phyloP scores from a whole-genome alignment of 2,888 invertebrate species.

The Cosmia pyralina region DNA sequence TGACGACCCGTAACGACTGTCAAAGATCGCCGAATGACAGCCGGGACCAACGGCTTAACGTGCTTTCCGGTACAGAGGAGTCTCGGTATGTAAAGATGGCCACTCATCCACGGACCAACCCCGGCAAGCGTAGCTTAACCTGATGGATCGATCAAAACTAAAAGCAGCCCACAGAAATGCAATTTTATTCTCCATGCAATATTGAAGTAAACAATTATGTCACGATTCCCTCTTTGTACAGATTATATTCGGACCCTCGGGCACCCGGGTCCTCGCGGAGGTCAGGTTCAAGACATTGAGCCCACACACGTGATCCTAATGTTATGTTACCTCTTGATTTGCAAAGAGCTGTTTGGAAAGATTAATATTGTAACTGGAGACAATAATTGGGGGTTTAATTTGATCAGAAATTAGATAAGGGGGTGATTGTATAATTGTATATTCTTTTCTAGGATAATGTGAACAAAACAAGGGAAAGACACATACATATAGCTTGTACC shows the following conservation, averaged over 20 bases:
- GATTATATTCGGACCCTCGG: conserved; percentile 48
- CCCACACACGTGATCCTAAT: conserved; percentile 40
- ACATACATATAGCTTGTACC: neutral
- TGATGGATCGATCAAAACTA: neutral
- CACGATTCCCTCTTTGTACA: conserved; percentile 39
- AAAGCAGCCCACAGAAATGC: neutral
- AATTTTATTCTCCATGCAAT: neutral
- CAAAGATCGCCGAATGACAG: too few relatives aligned
- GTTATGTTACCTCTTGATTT: conserved; percentile 30
- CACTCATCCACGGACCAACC: too few relatives aligned
- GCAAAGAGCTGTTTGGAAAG: conserved; percentile 8
- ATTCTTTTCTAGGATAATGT: too few relatives aligned
- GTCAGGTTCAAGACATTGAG: conserved; percentile 51
- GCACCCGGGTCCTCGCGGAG: conserved; percentile 19
- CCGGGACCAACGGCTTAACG: too few relatives aligned
- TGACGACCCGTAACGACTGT: too few relatives aligned
- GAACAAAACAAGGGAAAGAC: too few relatives aligned
- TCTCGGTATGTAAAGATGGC: too few relatives aligned
- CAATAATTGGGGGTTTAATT: neutral
- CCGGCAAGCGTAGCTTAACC: too few relatives aligned
- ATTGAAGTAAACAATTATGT: conserved; percentile 40
- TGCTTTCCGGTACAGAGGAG: too few relatives aligned
- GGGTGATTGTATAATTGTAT: too few relatives aligned
- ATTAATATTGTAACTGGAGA: conserved; percentile 5
- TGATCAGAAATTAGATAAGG: neutral